phyloP scores from a whole-genome alignment of 2,888 invertebrate species.

The Drosophila paucipuncta region DNA sequence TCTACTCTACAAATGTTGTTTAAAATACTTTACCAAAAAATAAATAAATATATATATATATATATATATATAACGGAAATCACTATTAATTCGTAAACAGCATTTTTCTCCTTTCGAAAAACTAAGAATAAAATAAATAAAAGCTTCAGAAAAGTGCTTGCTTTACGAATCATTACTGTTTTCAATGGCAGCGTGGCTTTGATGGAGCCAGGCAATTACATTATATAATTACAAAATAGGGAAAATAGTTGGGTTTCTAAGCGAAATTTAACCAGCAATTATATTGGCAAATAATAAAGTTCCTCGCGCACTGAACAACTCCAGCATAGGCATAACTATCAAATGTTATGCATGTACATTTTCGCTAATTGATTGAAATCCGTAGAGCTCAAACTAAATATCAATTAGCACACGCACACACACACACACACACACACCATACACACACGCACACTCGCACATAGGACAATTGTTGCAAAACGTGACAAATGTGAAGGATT shows the following conservation, averaged over 20 bases:
- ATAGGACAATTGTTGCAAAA: slow-evolving; percentile 25
- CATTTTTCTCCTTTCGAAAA: background rate
- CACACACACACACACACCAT: background rate
- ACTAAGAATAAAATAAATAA: background rate
- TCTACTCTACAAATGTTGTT: background rate
- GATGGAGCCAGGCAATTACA: background rate
- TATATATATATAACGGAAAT: too few relatives aligned
- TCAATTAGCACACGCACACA: slow-evolving; percentile 31
- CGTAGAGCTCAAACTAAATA: slow-evolving; percentile 25
- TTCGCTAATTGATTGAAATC: slow-evolving; percentile 24
- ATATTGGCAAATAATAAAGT: background rate
- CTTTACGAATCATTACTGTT: background rate
- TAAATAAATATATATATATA: background rate
- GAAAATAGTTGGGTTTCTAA: background rate
- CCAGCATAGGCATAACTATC: background rate
- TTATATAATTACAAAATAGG: background rate
- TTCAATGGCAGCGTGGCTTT: background rate
- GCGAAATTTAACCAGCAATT: background rate
- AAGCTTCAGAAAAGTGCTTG: background rate
- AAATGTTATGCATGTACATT: slow-evolving; percentile 6
- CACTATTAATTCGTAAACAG: background rate
- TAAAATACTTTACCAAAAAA: background rate
- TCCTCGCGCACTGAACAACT: background rate
- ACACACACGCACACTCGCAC: background rate
- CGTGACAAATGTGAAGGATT: slow-evolving; percentile 50